These are phyloP conservation scores for Trematomus loennbergii DNA, from an alignment of 2,113 vertebrate species.

Conservation along the genomic window DNA sequence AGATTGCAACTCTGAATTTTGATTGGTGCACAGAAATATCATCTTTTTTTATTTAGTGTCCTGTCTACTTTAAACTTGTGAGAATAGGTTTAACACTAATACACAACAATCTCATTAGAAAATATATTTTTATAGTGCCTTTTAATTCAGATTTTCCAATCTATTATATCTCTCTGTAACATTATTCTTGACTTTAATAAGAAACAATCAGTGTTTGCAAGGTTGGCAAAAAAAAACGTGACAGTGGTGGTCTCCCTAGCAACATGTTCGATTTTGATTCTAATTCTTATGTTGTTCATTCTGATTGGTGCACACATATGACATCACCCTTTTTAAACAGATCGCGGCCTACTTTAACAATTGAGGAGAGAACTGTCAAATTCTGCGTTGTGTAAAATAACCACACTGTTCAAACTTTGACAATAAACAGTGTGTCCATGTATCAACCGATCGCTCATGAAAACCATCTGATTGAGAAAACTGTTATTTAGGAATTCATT, in stretches of 20 bases:
- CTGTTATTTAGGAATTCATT: neutral
- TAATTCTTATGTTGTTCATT: too few relatives aligned
- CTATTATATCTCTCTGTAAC: neutral
- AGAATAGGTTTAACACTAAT: neutral
- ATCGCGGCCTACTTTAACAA: neutral
- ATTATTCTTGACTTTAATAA: neutral
- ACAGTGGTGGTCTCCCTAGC: too few relatives aligned
- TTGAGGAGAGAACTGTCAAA: neutral
- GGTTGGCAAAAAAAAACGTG: too few relatives aligned
- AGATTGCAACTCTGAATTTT: neutral
- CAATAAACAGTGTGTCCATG: neutral
- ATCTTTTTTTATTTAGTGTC: neutral
- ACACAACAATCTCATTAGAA: neutral
- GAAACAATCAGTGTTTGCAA: too few relatives aligned
- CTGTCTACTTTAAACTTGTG: neutral
- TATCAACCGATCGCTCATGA: neutral
- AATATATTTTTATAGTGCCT: neutral
- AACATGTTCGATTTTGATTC: too few relatives aligned
- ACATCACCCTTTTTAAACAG: conserved; percentile 26
- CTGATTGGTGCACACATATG: conserved; percentile 20
- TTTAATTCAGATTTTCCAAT: neutral
- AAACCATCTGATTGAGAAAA: neutral
- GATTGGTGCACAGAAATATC: neutral
- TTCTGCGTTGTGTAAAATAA: neutral
- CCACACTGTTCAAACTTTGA: neutral